Conservation (phyloP, 2,888 invertebrate species). For the Dryomyza anilis region DNA sequence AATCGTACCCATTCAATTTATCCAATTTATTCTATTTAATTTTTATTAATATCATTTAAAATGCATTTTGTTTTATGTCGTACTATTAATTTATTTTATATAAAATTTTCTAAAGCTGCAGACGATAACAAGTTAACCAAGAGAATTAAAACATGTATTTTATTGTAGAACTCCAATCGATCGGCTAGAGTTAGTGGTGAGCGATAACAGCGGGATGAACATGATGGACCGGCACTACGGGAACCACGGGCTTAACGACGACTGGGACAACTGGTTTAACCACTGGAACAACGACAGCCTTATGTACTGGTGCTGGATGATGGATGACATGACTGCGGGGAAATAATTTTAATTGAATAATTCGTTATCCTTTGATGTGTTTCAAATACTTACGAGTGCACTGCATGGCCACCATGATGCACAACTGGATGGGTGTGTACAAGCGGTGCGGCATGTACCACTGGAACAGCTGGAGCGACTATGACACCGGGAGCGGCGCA, state of each 20-base stretch:
- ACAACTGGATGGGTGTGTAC: slow-evolving; percentile 42
- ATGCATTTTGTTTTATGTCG: not conserved
- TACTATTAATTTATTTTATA: not conserved
- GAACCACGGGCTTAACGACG: slow-evolving; percentile 48
- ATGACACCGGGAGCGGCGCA: slow-evolving; percentile 56
- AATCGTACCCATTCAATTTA: too few relatives aligned
- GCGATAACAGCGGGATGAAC: slow-evolving; percentile 53
- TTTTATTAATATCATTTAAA: not conserved
- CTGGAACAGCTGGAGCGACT: slow-evolving; percentile 50
- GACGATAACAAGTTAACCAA: not conserved
- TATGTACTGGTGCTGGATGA: slow-evolving; percentile 61
- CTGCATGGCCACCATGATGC: slow-evolving; percentile 52
- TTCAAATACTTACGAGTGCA: slow-evolving; percentile 49
- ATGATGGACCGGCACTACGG: slow-evolving; percentile 56
- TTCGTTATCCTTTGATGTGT: not conserved
- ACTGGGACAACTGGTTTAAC: slow-evolving; percentile 32
- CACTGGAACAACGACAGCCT: slow-evolving; percentile 43
- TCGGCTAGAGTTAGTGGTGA: slow-evolving; percentile 45
- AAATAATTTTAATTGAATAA: not conserved
- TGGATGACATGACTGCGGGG: slow-evolving; percentile 49
- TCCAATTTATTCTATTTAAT: too few relatives aligned
- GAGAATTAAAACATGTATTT: too few relatives aligned
- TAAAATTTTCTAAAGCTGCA: too few relatives aligned
- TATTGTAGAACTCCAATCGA: slow-evolving; percentile 13
- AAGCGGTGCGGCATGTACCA: slow-evolving; percentile 45